Percentiles rank a stretch among this genome's conserved stretches.
These are phyloP conservation scores for Tamandua tetradactyla DNA, from an alignment of 2,797 vertebrate genomes.

Conservation along the genomic window DNA sequence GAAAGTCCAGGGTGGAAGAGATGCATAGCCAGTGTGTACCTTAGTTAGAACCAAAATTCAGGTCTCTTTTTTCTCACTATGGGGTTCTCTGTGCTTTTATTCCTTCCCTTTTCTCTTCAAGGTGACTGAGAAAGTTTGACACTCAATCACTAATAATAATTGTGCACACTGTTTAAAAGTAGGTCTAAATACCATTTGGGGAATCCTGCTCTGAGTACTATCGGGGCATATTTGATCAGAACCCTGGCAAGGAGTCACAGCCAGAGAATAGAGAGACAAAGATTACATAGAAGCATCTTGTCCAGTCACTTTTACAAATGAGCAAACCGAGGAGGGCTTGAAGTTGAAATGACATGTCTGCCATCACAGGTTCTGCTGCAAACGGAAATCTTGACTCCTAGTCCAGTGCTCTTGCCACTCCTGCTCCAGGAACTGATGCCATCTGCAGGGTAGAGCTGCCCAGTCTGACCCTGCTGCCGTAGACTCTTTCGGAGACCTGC, in stretches of 20 bases:
- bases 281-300: neutral
- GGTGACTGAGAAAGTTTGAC: neutral
- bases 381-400: neutral
- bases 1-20: fast-evolving
- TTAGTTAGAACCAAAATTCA: neutral
- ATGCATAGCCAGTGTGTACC: no score
- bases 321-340: neutral
- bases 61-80: neutral
- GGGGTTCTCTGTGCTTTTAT: neutral
- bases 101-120: neutral
- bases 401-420: neutral
- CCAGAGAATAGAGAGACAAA: neutral
- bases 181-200: neutral
- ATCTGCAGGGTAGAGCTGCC: neutral
- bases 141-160: neutral
- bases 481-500: neutral
- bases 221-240: fast-evolving
- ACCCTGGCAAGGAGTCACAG: neutral
- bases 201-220: fast-evolving
- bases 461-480: neutral
- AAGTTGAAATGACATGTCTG: neutral
- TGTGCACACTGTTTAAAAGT: neutral
- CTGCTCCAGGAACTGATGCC: neutral
- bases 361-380: neutral
- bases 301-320: neutral